Evolutionary conservation across 2,888 invertebrate species (phyloP).

Genomic region (Sturmia bella): DNA sequence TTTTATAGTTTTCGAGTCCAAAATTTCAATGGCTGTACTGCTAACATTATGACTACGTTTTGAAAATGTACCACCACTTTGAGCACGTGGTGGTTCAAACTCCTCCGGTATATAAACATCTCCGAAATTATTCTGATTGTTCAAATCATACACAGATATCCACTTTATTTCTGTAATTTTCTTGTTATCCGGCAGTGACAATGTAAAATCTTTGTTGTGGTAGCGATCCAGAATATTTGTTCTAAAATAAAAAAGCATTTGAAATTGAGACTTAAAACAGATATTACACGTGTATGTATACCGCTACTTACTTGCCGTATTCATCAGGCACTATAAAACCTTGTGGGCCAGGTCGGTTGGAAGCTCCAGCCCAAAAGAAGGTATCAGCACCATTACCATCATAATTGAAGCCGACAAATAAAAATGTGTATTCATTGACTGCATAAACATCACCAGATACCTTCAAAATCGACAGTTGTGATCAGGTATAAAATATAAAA

Average conservation of each 20-base stretch:
- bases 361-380: slow-evolving; percentile 96
- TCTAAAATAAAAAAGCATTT: slow-evolving; percentile 81
- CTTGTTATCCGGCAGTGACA: slow-evolving; percentile 92
- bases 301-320: slow-evolving; percentile 87
- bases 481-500: background rate
- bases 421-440: slow-evolving; percentile 91
- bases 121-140: slow-evolving; percentile 93
- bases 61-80: slow-evolving; percentile 83
- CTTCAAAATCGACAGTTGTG: slow-evolving; percentile 78
- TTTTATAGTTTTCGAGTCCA: slow-evolving; percentile 91
- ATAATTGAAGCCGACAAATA: slow-evolving; percentile 91
- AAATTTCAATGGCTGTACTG: slow-evolving; percentile 87
- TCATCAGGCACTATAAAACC: slow-evolving; percentile 96
- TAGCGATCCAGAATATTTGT: slow-evolving; percentile 93
- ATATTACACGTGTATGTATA: too few relatives aligned
- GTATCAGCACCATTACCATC: slow-evolving; percentile 95
- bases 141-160: slow-evolving; percentile 94
- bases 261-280: background rate
- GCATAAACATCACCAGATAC: slow-evolving; percentile 94
- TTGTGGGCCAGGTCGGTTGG: slow-evolving; percentile 92
- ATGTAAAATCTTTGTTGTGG: slow-evolving; percentile 91
- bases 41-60: slow-evolving; percentile 86
- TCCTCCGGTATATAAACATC: slow-evolving; percentile 95
- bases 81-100: slow-evolving; percentile 91
- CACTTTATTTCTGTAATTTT: slow-evolving; percentile 93